Evolutionary conservation across 2,113 vertebrate species (phyloP).

Genomic region (Rhineura floridana): DNA sequence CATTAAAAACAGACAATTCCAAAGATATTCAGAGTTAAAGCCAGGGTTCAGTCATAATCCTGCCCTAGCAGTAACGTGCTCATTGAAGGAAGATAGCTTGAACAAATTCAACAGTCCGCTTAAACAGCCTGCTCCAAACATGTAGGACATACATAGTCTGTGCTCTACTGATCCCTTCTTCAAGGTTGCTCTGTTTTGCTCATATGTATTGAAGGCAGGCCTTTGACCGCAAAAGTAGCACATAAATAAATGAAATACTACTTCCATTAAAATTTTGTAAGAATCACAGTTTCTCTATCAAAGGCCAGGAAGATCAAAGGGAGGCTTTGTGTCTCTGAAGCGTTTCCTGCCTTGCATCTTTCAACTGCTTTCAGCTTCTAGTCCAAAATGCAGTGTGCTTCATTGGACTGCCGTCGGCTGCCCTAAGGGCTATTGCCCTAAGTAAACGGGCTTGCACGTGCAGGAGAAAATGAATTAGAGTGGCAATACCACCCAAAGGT

Average conservation of each 20-base stretch:
- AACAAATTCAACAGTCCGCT: neutral
- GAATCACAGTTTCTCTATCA: neutral
- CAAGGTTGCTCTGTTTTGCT: neutral
- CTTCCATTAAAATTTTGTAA: conserved; percentile 19
- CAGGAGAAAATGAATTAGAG: neutral
- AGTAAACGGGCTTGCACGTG: neutral
- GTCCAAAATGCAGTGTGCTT: neutral
- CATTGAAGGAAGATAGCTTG: neutral
- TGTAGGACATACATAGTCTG: neutral
- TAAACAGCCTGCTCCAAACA: neutral
- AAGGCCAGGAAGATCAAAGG: neutral
- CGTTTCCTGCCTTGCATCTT: neutral
- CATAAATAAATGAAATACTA: conserved; percentile 33
- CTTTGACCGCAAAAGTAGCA: conserved; percentile 3
- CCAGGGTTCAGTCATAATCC: neutral
- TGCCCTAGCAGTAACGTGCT: neutral
- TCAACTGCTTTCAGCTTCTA: conserved; percentile 9
- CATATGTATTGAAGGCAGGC: neutral
- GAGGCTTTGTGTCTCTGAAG: conserved; percentile 22
- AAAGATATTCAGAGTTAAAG: neutral
- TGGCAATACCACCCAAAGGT: neutral
- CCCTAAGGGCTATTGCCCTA: neutral
- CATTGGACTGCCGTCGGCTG: neutral
- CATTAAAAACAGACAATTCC: neutral
- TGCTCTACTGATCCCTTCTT: neutral